A percentile compares a stretch with the other conserved stretches of the same genome.
Conservation (phyloP, 1,140 invertebrate species). For the Drosophila funebris region DNA sequence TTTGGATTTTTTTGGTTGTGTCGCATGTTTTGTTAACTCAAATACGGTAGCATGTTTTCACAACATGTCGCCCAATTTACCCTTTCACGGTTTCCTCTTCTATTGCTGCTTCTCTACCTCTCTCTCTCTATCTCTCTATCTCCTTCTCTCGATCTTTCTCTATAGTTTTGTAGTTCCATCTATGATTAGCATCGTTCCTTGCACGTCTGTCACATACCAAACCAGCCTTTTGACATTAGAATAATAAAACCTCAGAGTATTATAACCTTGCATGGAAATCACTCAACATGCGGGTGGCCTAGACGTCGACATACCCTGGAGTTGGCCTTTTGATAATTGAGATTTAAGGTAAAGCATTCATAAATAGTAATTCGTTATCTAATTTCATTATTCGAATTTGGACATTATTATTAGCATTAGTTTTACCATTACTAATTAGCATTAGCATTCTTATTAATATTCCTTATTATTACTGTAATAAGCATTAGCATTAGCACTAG, state of each 20-base stretch:
- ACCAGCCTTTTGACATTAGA: background rate
- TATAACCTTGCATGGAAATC: background rate
- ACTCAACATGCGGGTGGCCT: background rate
- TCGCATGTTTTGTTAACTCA: slow-evolving; percentile 73
- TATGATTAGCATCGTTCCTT: slow-evolving; percentile 37
- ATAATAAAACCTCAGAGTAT: background rate
- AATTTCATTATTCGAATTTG: too few relatives aligned
- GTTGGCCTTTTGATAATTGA: background rate
- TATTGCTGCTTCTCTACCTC: slow-evolving; percentile 6
- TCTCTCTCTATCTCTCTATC: background rate
- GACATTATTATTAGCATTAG: too few relatives aligned
- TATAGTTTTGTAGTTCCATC: slow-evolving; percentile 22
- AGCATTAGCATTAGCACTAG: too few relatives aligned
- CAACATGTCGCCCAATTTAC: slow-evolving; percentile 80
- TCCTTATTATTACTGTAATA: too few relatives aligned
- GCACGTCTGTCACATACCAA: slow-evolving; percentile 22
- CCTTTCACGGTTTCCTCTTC: slow-evolving; percentile 67
- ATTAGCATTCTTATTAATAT: too few relatives aligned
- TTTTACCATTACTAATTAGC: too few relatives aligned
- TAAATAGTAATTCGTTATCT: too few relatives aligned
- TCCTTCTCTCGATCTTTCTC: background rate
- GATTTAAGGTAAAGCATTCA: too few relatives aligned
- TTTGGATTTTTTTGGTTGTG: slow-evolving; percentile 21
- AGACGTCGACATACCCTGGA: background rate
- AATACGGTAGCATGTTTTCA: slow-evolving; percentile 79